Evolutionary conservation across 2,888 invertebrate species (phyloP), one percentile per base, ranked within the genome.

Genomic region (Onchidella celtica): DNA sequence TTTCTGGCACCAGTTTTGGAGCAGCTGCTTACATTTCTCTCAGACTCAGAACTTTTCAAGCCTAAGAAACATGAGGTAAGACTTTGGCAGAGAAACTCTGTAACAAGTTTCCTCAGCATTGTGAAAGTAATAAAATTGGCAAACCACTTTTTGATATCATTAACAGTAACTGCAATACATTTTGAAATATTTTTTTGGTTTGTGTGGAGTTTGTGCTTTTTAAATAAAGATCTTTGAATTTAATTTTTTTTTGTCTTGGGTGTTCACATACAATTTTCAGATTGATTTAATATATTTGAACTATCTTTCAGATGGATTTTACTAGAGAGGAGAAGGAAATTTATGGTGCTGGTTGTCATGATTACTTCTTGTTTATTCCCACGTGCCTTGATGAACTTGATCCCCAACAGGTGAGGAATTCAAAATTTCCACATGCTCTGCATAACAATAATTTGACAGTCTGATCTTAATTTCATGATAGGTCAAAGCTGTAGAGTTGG

Each of bases 291-390:
- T 47, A n/a, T 55, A 6, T 47, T 27, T 57, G 17, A 47, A 3
- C 24, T n/a, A 24, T 77, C 61, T 72, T 73, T 0, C 84, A 90
- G 91, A 85, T 88, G 82, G 89, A 89, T 76, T 88, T 87, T 29
- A 85, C 86, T 11, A 88, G 88, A 27, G 89, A 92, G 72, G 90
- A 92, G 80, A 92, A 98, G 91, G 98, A 98, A 91, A 97, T 97
- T 0, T 98, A 97, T 91, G 98, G 98, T 0, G 97, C 98, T 0
- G 98, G 98, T 0, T 98, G 98, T 91, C 94, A 97, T 9, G 98
- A 98, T 92, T 98, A 97, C 93, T 98, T 98, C 93, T 68, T 78
- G 14, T 82, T 78, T 36, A 63, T 82, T 24, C 76, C 68, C 1
- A 79, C 69, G 79, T 82, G 79, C n/a, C 65, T 82, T 21, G 77